These are phyloP conservation scores for Bursaphelenchus mucronatus DNA, from an alignment of 1,140 invertebrate species.

Conservation along the genomic window DNA sequence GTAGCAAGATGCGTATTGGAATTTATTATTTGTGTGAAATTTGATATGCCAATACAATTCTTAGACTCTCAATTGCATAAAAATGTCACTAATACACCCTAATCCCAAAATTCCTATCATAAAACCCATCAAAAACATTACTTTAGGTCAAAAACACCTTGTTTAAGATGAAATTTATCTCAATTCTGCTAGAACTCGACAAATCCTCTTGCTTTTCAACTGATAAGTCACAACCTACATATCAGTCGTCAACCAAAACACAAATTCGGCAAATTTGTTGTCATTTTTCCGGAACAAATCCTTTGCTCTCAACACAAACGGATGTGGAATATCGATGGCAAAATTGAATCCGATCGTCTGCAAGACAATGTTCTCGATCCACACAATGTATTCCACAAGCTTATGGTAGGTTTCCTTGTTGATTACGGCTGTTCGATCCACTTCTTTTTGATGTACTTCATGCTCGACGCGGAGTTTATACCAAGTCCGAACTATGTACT, in stretches of 20 bases:
- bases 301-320: conserved; percentile 25
- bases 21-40: too few species aligned
- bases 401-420: conserved; percentile 32
- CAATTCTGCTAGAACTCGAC: too few species aligned
- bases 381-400: conserved; percentile 40
- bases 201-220: background rate
- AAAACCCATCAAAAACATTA: too few species aligned
- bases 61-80: too few species aligned
- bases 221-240: conserved; percentile 29
- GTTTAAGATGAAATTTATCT: too few species aligned
- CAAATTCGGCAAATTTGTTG: conserved; percentile 26
- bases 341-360: conserved; percentile 47
- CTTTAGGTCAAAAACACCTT: too few species aligned
- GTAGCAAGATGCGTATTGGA: too few species aligned
- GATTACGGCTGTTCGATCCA: conserved; percentile 17
- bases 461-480: conserved; percentile 27
- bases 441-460: conserved; percentile 17
- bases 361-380: conserved; percentile 41
- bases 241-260: conserved; percentile 45
- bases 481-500: conserved; percentile 38
- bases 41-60: too few species aligned
- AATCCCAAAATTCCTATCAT: too few species aligned
- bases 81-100: too few species aligned
- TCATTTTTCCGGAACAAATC: background rate
- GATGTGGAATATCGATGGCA: conserved; percentile 41